Percentiles rank a stretch among this genome's conserved stretches.
phyloP scores from a whole-genome alignment of 2,113 vertebrate species.

The Xyrauchen texanus region DNA sequence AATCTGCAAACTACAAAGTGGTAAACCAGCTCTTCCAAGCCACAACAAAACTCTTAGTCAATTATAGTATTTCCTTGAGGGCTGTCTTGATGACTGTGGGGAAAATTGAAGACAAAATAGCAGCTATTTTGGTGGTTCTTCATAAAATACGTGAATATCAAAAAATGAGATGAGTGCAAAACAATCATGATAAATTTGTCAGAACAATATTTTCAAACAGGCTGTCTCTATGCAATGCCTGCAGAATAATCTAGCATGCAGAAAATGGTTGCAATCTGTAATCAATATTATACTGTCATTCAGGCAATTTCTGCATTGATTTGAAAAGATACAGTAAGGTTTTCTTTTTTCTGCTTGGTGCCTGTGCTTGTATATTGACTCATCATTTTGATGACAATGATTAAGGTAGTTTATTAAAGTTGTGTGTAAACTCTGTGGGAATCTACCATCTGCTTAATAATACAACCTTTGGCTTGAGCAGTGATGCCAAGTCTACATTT shows the following conservation, averaged over 20 bases:
- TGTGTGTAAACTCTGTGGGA: too few species aligned
- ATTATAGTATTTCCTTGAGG: slow-evolving; percentile 5
- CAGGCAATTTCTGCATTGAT: too few species aligned
- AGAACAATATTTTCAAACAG: too few species aligned
- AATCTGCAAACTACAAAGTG: background rate
- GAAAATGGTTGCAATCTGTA: too few species aligned
- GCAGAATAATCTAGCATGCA: too few species aligned
- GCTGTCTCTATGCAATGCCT: too few species aligned
- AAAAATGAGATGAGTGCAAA: too few species aligned
- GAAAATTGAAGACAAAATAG: slow-evolving; percentile 6
- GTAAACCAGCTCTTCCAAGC: slow-evolving; percentile 9
- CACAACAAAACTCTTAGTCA: slow-evolving; percentile 11
- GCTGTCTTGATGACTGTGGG: slow-evolving; percentile 2
- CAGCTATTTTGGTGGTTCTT: too few species aligned
- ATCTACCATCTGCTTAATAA: slow-evolving; percentile 27
- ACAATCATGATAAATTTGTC: too few species aligned
- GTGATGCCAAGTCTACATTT: background rate
- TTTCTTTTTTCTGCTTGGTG: background rate
- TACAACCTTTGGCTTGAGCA: background rate
- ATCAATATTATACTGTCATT: too few species aligned
- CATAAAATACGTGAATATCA: too few species aligned
- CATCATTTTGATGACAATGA: slow-evolving; percentile 14
- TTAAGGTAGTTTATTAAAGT: slow-evolving; percentile 8
- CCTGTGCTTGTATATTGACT: slow-evolving; percentile 12
- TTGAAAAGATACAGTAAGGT: too few species aligned